Evolutionary conservation across 2,113 vertebrate species (phyloP), one percentile per base, ranked within the genome.

Genomic region (Leptobrachium ailaonicum): DNA sequence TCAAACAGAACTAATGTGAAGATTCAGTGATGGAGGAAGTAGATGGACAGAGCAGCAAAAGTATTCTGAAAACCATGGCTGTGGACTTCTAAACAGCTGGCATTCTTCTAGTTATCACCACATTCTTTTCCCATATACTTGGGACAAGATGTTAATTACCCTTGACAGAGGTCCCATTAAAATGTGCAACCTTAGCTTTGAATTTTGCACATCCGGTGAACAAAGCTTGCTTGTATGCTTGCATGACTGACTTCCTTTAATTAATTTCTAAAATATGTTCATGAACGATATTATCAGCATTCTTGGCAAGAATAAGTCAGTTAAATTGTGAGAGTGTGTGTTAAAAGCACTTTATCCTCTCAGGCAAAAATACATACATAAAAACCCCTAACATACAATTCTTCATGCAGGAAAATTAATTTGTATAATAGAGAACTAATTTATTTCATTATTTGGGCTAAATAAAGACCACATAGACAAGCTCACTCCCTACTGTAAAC

Each of bases 121-220:
- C 77, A 41, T 43, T 32, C n/a, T 64, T 68, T 7, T 58, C 41
- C 54, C 71, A 73, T 60, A 44, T 43, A 67, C 71, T 14, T 58
- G n/a, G 50, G 47, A n/a, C 11, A 54, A 45, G 63, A 74, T 68
- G 41, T 7, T 66, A 74, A 80, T 80, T 44, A 62, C 41, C 40
- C 45, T 11, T 74, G 78, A 80, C 78, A 68, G 63, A 11, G 73
- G 66, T 66, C 63, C 41, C 64, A 80, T 80, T 66, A 74, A 79
- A 80, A 67, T 73, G 62, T 56, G 14, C 63, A 58, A 66, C 10
- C 47, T 67, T 66, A 13, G 50, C 62, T 67, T 66, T 63, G 20
- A 63, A 66, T 80, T 66, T 45, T 20, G 5, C 44, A 54, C 44
- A 42, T 42, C 9, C 71, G 73, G 63, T 66, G 78, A 73, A 68